Evolutionary conservation across 1,140 invertebrate genomes (phyloP).

Genomic region (Cyphomyrmex costatus): DNA sequence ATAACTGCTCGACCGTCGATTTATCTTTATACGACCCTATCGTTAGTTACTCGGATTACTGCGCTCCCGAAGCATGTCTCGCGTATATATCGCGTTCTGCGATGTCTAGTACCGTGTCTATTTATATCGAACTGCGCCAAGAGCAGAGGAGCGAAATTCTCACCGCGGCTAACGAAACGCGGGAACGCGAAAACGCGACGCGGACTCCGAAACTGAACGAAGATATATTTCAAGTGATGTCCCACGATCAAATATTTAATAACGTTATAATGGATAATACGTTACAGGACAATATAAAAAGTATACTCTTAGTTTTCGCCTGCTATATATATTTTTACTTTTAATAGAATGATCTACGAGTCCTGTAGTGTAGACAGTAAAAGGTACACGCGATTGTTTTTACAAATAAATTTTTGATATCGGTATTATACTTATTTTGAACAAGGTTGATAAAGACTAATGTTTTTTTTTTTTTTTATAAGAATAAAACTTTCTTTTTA

Average conservation of each 20-base stretch:
- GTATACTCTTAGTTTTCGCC: no score
- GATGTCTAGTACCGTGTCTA: slow-evolving; percentile 70
- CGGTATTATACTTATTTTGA: no score
- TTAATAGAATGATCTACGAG: neutral
- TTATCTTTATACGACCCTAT: neutral
- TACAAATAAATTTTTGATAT: neutral
- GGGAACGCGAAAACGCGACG: neutral
- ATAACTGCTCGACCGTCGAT: neutral
- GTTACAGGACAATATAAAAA: neutral
- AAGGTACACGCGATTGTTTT: neutral
- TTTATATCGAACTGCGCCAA: slow-evolving; percentile 69
- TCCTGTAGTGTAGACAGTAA: neutral
- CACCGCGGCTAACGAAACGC: slow-evolving; percentile 27
- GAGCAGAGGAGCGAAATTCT: slow-evolving; percentile 71
- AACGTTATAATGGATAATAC: neutral
- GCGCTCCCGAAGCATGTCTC: slow-evolving; percentile 5
- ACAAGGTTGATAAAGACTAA: no score
- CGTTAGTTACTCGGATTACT: slow-evolving; percentile 50
- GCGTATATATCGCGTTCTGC: slow-evolving; percentile 31
- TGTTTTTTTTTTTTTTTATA: no score
- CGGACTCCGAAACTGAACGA: neutral
- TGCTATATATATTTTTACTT: no score
- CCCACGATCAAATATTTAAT: neutral
- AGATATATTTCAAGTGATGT: neutral
- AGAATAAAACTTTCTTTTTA: no score